Conservation (phyloP, 2,888 invertebrate species). For the Bugula neritina region DNA sequence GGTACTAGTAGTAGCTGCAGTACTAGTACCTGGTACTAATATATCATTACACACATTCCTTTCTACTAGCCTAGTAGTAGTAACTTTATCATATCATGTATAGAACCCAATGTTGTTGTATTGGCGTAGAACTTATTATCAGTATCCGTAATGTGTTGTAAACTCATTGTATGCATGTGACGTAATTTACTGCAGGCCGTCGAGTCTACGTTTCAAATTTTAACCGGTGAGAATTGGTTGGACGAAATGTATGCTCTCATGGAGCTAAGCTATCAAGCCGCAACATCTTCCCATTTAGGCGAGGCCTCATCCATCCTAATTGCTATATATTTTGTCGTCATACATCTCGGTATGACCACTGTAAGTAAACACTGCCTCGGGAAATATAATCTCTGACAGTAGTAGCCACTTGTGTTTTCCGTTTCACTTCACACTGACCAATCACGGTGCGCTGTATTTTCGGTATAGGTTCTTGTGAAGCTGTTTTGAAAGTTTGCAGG, state of each 20-base stretch:
- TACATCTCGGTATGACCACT: constrained; percentile 43
- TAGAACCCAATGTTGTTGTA: not conserved
- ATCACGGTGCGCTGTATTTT: too few species aligned
- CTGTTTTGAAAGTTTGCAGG: too few species aligned
- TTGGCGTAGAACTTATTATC: not conserved
- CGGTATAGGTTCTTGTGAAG: too few species aligned
- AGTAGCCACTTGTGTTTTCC: too few species aligned
- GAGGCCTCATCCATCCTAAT: constrained; percentile 32
- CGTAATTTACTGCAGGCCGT: constrained; percentile 44
- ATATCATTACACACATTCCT: too few species aligned
- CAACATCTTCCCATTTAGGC: constrained; percentile 29
- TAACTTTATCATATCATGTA: not conserved
- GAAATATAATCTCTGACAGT: too few species aligned
- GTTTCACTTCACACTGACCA: too few species aligned
- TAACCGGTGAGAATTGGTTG: constrained; percentile 53
- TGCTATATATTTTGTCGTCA: constrained; percentile 43
- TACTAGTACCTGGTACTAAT: too few species aligned
- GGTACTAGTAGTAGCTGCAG: too few species aligned
- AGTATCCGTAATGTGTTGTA: constrained; percentile 14
- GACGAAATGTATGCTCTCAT: constrained; percentile 28
- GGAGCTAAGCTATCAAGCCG: constrained; percentile 26
- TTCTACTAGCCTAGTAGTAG: not conserved
- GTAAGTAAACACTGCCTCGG: constrained; percentile 36
- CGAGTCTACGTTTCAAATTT: constrained; percentile 51
- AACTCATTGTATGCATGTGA: too few species aligned